Conservation (phyloP, 23 tunicate genomes). For the Phallusia fumigata region DNA sequence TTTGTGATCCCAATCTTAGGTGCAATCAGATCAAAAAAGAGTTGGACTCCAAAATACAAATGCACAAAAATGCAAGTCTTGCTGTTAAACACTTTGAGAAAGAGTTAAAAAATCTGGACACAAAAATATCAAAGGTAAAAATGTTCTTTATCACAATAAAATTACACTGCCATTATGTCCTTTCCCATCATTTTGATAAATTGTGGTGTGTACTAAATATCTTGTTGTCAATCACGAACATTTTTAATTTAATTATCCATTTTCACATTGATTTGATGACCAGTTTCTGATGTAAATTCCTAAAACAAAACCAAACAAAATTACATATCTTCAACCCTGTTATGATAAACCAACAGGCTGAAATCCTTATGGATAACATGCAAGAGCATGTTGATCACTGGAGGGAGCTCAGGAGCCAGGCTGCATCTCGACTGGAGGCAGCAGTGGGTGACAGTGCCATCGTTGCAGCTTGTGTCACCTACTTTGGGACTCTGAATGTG, state of each 20-base stretch:
- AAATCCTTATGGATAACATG: conserved; percentile 56
- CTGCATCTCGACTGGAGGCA: conserved; percentile 28
- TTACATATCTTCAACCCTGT: no score
- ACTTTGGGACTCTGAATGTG: conserved; percentile 42
- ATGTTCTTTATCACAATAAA: no score
- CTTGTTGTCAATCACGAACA: no score
- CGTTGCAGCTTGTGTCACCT: conserved; percentile 70
- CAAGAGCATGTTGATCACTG: conserved; percentile 49
- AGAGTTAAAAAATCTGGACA: conserved; percentile 48
- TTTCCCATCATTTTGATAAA: no score
- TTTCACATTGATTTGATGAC: no score
- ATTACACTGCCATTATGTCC: no score
- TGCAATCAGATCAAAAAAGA: conserved; percentile 76
- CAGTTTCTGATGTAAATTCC: no score
- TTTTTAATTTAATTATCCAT: no score
- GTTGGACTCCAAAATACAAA: conserved; percentile 61
- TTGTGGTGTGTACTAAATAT: no score
- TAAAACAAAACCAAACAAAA: no score
- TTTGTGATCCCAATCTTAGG: conserved; percentile 6
- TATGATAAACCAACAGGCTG: conserved; percentile 40
- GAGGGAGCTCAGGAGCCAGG: conserved; percentile 28
- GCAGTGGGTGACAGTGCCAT: conserved; percentile 73
- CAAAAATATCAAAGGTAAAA: conserved; percentile 61
- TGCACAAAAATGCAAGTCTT: conserved; percentile 63
- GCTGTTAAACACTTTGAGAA: conserved; percentile 50